phyloP scores from a whole-genome alignment of 1,140 invertebrate species.

The Cotesia chilonis region DNA sequence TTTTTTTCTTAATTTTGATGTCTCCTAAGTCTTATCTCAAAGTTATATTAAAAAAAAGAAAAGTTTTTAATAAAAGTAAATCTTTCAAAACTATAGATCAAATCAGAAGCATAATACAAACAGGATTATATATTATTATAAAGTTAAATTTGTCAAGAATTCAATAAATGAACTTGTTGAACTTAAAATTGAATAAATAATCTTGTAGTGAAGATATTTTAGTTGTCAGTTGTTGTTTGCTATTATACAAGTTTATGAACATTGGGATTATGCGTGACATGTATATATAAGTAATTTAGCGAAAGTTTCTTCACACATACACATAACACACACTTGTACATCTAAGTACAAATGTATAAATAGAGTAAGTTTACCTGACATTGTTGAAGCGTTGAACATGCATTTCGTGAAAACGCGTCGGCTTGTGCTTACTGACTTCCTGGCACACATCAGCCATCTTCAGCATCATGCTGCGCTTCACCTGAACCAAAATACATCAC shows the following conservation, averaged over 20 bases:
- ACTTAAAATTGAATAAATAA: too few relatives aligned
- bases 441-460: constrained; percentile 91
- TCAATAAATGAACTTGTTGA: too few relatives aligned
- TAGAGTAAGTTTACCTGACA: constrained; percentile 74
- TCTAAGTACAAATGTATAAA: neutral
- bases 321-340: neutral
- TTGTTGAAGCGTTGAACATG: constrained; percentile 98
- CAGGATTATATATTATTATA: too few relatives aligned
- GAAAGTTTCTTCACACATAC: too few relatives aligned
- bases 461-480: constrained; percentile 91
- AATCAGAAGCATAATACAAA: too few relatives aligned
- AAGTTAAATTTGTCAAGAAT: too few relatives aligned
- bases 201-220: constrained; percentile 3
- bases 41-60: too few relatives aligned
- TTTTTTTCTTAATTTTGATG: too few relatives aligned
- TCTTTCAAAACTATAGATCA: too few relatives aligned
- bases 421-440: constrained; percentile 73
- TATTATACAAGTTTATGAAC: neutral
- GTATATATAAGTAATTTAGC: too few relatives aligned
- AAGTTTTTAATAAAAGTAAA: too few relatives aligned
- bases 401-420: constrained; percentile 92
- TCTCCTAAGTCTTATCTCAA: too few relatives aligned
- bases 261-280: neutral
- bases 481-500: constrained; percentile 65
- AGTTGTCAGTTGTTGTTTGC: neutral